Base-by-base conservation (phyloP, 1,140 invertebrate genomes). In the Meloidogyne chitwoodi region DNA sequence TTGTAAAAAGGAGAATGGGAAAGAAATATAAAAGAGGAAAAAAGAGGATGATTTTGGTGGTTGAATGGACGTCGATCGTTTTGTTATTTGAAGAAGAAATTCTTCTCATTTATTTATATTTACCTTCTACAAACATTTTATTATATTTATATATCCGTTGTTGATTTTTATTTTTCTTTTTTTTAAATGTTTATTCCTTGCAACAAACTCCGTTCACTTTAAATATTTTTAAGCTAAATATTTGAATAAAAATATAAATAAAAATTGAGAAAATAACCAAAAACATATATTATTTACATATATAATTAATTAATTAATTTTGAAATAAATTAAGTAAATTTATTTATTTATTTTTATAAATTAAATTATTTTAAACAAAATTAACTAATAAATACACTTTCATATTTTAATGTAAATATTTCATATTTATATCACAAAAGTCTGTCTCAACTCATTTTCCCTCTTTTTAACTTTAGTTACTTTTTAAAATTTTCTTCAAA, bases 31-130 rank as follows among this genome's bases (percentile, higher is more conserved):
- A 26, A 0, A 22, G 22, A 22, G 19, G 22, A 64, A 64, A 22
- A 19, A 27, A 27, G 31, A 22, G 56, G 24, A 73, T 27, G 56
- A 19, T 56, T 19, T 22, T 44, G 48, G 5, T 22, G 31, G 16
- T 34, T 56, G 48, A 19, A n/a, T 61, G 70, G 64, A 73, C 24
- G 69, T 71, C 67, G 67, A 56, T 56, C 48, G 48, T 56, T 41
- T 34, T 44, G 41, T 44, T 44, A 19, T 44, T 44, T 44, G 48
- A 56, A 56, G 48, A 56, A 56, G 48, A 56, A 22, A 22, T 26
- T 44, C 29, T 26, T 61, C 4, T 34, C 14, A 4, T 38, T 38
- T 38, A 6, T 38, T 8, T 38, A 10, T 38, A 31, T 6, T 3
- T 31, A 38, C 34, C 34, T 38, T 38, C 3, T 38, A 38, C 3